Evolutionary conservation across 37 sponge, comb jelly and placozoan genomes (phyloP).

Genomic region (Hexactinellida sp.): DNA sequence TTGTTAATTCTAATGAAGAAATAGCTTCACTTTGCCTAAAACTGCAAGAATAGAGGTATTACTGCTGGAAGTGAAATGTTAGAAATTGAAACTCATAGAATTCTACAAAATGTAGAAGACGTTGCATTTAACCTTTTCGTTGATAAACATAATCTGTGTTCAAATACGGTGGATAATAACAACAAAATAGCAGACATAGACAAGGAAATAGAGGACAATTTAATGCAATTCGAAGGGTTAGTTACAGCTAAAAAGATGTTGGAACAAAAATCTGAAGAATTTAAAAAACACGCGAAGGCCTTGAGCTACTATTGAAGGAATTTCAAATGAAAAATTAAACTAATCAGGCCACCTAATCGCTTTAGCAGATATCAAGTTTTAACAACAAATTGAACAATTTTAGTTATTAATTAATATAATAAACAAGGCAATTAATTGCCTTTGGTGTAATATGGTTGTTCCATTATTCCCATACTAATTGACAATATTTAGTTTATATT

Average conservation of each 20-base stretch:
- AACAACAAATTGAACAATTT: too few species aligned
- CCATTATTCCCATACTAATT: too few species aligned
- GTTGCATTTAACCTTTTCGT: not conserved
- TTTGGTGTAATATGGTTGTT: too few species aligned
- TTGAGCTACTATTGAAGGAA: not conserved
- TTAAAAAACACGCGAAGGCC: not conserved
- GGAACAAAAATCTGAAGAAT: not conserved
- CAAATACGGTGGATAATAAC: not conserved
- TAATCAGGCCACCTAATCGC: too few species aligned
- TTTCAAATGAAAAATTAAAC: not conserved
- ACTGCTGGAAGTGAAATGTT: not conserved
- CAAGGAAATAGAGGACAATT: not conserved
- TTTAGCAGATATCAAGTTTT: too few species aligned
- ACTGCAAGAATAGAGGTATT: not conserved
- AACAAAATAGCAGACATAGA: not conserved
- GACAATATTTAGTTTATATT: too few species aligned
- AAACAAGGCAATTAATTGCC: too few species aligned
- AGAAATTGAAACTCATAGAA: not conserved
- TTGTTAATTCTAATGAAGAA: not conserved
- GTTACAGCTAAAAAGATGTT: not conserved
- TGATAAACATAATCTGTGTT: not conserved
- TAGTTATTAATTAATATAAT: too few species aligned
- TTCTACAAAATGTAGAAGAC: not conserved
- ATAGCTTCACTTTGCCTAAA: not conserved
- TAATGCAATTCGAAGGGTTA: not conserved